Evolutionary conservation across 2,113 vertebrate species (phyloP), one percentile per base, ranked within the genome.

Genomic region (Opisthocomus hoazin): DNA sequence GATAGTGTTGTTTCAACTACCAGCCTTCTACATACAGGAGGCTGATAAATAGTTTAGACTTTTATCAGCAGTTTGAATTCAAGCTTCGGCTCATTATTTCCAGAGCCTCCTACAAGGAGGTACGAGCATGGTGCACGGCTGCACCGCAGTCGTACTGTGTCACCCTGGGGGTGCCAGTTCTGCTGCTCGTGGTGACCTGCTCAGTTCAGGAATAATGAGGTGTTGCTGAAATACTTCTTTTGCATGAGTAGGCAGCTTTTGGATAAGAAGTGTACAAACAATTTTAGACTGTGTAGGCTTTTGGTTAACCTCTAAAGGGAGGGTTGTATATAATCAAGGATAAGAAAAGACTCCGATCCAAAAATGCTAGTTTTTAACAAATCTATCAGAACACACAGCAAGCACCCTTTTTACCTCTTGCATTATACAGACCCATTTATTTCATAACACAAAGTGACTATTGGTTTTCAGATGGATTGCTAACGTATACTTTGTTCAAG

Each of bases 81-180:
- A 93, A 54, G 13, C 48, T 82, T 89, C 50, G 88, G 81, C 37
- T 58, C 16, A 43, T 90, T 63, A 74, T 84, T 96, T 94, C 29
- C 64, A 89, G 53, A 87, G 64, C 68, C 34, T 81, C 60, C 56
- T 68, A 51, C 43, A 57, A 53, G 51, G 36, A 27, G 43, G 27
- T 56, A 57, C 0, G 8, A 86, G 27, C 30, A 27, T 2, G 5
- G 24, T 45, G n/a, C 19, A 4, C 0, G 0, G n/a, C n/a, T 53
- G 65, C 68, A 68, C 39, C 36, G 2, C 26, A 50, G 37, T 77
- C 6, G 2, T 73, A 22, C 61, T 12, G 24, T 51, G 32, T 76
- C 37, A 14, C 15, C 22, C n/a, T 41, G 17, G 27, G 64, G 30
- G 48, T 83, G 70, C 53, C 80, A 41, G 27, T 77, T 81, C 43